Conservation (phyloP, 2,113 vertebrate species). For the Sturnira hondurensis region DNA sequence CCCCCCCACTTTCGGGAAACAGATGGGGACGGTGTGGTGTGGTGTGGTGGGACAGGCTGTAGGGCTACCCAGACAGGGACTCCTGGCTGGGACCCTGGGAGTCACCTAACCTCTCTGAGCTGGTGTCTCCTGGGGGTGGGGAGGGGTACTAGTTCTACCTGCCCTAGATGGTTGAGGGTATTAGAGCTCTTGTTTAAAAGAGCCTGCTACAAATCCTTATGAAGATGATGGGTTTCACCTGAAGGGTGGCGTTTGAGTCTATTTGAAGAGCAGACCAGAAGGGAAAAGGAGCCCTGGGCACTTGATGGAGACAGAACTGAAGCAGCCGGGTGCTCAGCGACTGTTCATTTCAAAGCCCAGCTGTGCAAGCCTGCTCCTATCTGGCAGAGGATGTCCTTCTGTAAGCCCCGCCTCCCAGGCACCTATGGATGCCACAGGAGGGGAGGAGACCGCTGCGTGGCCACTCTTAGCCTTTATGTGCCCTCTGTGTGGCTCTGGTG, state of each 20-base stretch:
- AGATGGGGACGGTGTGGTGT: rapidly evolving
- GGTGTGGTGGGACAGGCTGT: background rate
- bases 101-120: background rate
- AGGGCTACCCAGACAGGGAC: background rate
- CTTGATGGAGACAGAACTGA: background rate
- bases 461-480: background rate
- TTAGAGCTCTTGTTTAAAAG: background rate
- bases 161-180: background rate
- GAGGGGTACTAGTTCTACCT: background rate
- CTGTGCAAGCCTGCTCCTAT: background rate
- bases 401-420: background rate
- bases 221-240: background rate
- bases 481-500: background rate
- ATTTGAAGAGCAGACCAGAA: background rate
- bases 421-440: background rate
- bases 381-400: background rate
- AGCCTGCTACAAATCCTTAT: background rate
- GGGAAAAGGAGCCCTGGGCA: background rate
- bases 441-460: background rate
- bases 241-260: background rate
- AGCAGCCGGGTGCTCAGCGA: background rate
- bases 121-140: background rate
- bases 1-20: background rate
- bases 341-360: background rate
- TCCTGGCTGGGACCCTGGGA: background rate